Base-by-base conservation (phyloP, 2,888 invertebrate genomes). In the Toxonevra muliebris region DNA sequence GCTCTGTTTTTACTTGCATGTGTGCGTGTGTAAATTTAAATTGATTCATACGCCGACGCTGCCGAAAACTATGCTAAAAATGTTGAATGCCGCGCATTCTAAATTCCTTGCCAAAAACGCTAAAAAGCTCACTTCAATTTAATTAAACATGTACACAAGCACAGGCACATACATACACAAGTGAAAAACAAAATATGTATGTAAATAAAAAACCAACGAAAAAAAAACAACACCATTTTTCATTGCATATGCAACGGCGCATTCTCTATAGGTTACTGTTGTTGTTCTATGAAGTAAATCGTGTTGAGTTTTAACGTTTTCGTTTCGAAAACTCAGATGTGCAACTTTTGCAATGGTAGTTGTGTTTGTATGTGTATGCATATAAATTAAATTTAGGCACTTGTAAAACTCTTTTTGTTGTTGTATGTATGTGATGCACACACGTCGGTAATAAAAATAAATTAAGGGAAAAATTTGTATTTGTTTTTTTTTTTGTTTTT, bases 131-230 rank as follows among this genome's bases (percentile, higher is more conserved):
- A 67, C 55, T 66, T 71, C 66, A 71, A 80, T 79, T 79, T 80
- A 80, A 79, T 79, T 79, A 79, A 80, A 79, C 80, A 77, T 78
- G 78, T 78, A 78, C 79, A 80, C 78, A 80, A 50, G 20, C 17
- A 20, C 19, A 42, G 15, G 17, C 54, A 53, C 54, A 20, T 12
- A 45, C 53, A 15, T 11, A 55, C 17, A 15, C 58, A 40, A 19
- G 66, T 64, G 43, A 48, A 30, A 30, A 30, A 30, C 7, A 7
- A 30, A 30, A 30, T 4, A 30, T 30, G 30, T 30, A 30, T 4
- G 7, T 30, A 30, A 30, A n/a, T 59, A 64, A 62, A 68, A 71
- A 76, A 78, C 79, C 78, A 79, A 79, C 76, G 77, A 71, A 78
- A 78, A 77, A 74, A 67, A 76, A 74, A 74, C 68, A 30, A 7